These are phyloP conservation scores for Pangasianodon gigas DNA, from an alignment of 2,113 vertebrate genomes.

Conservation along the genomic window DNA sequence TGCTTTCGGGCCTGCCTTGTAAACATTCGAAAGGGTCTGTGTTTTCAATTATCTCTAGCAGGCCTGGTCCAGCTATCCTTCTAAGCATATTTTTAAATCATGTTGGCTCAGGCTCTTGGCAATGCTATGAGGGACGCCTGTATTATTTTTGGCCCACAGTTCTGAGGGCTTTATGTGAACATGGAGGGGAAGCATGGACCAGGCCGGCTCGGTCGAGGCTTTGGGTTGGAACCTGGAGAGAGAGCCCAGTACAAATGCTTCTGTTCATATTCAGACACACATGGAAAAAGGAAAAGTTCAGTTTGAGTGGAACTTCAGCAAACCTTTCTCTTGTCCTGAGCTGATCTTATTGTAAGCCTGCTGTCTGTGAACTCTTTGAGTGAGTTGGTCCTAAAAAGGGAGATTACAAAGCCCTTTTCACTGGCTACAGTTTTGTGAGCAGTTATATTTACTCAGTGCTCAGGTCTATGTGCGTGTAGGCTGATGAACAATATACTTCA, in stretches of 20 bases:
- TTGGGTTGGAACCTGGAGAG: conserved; percentile 11
- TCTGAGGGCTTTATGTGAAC: conserved; percentile 49
- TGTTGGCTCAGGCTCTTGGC: conserved; percentile 50
- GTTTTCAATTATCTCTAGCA: conserved; percentile 62
- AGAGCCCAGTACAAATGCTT: not conserved
- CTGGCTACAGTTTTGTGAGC: not conserved
- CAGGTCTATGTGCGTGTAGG: not conserved
- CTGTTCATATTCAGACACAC: conserved; percentile 7
- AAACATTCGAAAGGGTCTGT: conserved; percentile 57
- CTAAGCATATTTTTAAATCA: conserved; percentile 57
- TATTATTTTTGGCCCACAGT: conserved; percentile 55
- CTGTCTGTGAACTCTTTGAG: not conserved
- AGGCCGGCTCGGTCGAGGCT: not conserved
- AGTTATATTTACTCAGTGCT: not conserved
- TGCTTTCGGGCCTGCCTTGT: conserved; percentile 42
- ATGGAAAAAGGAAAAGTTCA: conserved; percentile 6
- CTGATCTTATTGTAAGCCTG: not conserved
- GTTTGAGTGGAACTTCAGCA: conserved; percentile 8
- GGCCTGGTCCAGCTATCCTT: conserved; percentile 50
- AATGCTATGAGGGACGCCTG: conserved; percentile 47
- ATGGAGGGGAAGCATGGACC: conserved; percentile 36
- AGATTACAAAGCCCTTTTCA: not conserved
- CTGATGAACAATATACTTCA: not conserved
- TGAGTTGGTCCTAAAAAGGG: not conserved
- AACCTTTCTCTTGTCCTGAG: not conserved